phyloP scores from a whole-genome alignment of 1,140 invertebrate species.

The Brachionus angularis region DNA sequence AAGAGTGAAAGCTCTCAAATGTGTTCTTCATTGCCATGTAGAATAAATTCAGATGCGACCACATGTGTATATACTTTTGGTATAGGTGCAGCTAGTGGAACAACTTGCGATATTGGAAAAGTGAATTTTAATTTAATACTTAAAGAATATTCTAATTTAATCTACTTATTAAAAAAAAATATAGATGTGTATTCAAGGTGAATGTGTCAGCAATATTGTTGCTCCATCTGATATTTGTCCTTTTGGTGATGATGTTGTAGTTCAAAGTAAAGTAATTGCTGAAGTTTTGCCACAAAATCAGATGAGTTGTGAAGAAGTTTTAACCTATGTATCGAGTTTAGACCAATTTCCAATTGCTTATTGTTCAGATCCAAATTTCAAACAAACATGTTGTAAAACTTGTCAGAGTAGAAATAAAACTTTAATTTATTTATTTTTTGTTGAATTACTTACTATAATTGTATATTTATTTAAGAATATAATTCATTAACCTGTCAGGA shows the following conservation, averaged over 20 bases:
- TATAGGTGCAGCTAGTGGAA: constrained; percentile 17
- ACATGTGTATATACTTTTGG: not conserved
- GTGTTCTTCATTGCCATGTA: constrained; percentile 3
- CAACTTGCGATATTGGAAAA: constrained; percentile 24
- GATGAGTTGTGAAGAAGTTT: constrained; percentile 14
- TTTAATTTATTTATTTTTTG: not conserved
- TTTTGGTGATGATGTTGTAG: constrained; percentile 31
- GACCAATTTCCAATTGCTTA: constrained; percentile 15
- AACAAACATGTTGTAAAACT: constrained; percentile 27
- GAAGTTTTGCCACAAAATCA: constrained; percentile 35
- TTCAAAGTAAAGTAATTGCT: not conserved
- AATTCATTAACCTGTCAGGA: constrained; percentile 6
- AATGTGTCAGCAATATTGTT: constrained; percentile 7
- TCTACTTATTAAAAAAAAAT: not conserved
- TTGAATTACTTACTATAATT: not conserved
- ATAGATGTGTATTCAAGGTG: constrained; percentile 8
- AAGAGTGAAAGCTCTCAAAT: constrained; percentile 4
- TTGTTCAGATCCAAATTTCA: constrained; percentile 30
- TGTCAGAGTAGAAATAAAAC: constrained; percentile 1
- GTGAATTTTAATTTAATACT: not conserved
- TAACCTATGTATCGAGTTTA: constrained; percentile 23
- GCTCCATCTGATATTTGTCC: constrained; percentile 25
- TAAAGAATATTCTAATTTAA: not conserved
- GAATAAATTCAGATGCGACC: constrained; percentile 19
- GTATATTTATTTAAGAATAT: not conserved